Base-by-base conservation (phyloP, 2,888 invertebrate species). In the Stenchaetothrips biformis region DNA sequence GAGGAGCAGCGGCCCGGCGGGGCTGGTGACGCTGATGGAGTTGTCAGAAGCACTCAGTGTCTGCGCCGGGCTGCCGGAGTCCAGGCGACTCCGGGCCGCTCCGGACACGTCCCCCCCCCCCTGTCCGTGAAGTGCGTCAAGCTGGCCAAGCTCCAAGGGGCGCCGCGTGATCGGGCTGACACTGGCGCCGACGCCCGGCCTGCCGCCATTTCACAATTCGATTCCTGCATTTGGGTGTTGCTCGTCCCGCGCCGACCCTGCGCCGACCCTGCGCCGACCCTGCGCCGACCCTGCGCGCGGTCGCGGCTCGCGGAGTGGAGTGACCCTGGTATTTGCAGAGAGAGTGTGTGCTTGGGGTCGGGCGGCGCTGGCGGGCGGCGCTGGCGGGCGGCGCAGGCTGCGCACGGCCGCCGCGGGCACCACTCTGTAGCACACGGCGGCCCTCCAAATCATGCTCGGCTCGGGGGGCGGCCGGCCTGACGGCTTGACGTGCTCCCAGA, bases 321-420 rank as follows among this genome's bases (percentile, higher is more conserved):
- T 25, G 67, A 74, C 67, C 67, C 67, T 74, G 67, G 67, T 74
- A 74, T 74, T 74, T 74, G 67, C 67, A 67, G 53, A 18, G 53
- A 21, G 67, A 67, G 67, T 67, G 67, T 53, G 13, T 53, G 9
- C 53, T 53, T 9, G 53, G 53, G 2, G 13, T 53, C 7, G 21
- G 67, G n/a, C 7, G 62, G 62, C 62, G 1, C 7, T 7, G n/a
- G 18, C 2, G n/a, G n/a, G n/a, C 62, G 18, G 62, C n/a, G n/a
- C n/a, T 2, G 62, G 18, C n/a, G 18, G 62, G 7, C 2, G 62
- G 62, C n/a, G 62, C 7, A 11, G 49, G 8, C 11, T 11, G 49
- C 11, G 49, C 49, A 11, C 8, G 37, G 37, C 37, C 37, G 37
- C 37, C 37, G 2, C 37, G 37, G 37, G 37, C 37, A 37, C 37